These are phyloP conservation scores for Andinoacara biseriatus DNA, from an alignment of 2,113 vertebrate genomes.

Conservation along the genomic window DNA sequence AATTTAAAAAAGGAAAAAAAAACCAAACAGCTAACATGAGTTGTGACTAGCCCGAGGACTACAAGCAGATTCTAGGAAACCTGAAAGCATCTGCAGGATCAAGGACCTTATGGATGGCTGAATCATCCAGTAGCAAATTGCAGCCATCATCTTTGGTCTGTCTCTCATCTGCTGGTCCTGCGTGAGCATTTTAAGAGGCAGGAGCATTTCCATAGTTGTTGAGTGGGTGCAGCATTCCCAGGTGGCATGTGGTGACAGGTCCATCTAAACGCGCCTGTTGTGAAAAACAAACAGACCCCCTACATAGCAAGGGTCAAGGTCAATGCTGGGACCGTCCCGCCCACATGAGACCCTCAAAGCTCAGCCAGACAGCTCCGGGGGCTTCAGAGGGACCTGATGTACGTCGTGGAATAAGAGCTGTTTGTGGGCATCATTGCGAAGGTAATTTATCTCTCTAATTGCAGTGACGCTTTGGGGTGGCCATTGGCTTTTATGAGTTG, in stretches of 20 bases:
- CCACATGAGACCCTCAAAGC: constrained; percentile 47
- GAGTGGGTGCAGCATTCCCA: constrained; percentile 83
- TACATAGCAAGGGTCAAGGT: constrained; percentile 64
- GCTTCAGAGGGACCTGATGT: constrained; percentile 40
- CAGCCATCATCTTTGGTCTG: constrained; percentile 18
- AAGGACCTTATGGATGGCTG: background rate
- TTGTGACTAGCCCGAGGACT: background rate
- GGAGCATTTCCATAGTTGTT: constrained; percentile 60
- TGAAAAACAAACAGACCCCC: constrained; percentile 70
- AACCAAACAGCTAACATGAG: background rate
- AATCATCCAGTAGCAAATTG: constrained; percentile 43
- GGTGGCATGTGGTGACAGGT: constrained; percentile 80
- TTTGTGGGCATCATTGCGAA: constrained; percentile 22
- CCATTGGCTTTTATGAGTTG: constrained; percentile 21
- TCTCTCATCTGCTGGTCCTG: constrained; percentile 37
- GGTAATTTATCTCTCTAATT: constrained; percentile 38
- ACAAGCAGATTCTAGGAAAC: background rate
- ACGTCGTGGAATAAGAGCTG: constrained; percentile 7
- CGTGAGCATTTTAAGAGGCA: constrained; percentile 31
- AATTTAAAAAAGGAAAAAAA: background rate
- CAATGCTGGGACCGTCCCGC: constrained; percentile 47
- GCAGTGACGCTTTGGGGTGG: background rate
- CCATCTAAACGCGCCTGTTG: constrained; percentile 68
- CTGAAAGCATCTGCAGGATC: background rate
- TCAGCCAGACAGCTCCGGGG: constrained; percentile 17